phyloP scores from a whole-genome alignment of 2,113 vertebrate genomes.

The Dipodomys spectabilis region DNA sequence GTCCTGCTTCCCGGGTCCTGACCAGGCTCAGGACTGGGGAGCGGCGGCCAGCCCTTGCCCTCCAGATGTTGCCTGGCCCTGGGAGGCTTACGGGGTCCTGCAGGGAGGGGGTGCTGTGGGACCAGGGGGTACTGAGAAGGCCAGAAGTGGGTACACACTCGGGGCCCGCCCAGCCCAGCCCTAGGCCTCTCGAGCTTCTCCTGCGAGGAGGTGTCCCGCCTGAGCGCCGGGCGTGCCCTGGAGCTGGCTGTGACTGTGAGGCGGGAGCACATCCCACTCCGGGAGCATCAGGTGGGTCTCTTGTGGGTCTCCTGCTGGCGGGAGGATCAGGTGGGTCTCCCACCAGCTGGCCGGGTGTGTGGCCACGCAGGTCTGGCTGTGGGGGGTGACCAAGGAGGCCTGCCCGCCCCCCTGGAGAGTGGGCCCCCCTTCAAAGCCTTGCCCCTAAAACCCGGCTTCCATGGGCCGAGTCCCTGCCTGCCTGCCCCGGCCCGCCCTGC shows the following conservation, averaged over 20 bases:
- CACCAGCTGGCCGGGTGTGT: neutral
- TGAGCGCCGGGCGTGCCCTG: constrained; percentile 40
- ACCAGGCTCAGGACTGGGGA: neutral
- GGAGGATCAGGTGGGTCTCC: too few species aligned
- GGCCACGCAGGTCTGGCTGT: too few species aligned
- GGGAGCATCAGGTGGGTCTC: constrained; percentile 79
- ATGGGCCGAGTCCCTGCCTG: neutral
- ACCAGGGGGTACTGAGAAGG: neutral
- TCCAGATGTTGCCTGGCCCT: neutral
- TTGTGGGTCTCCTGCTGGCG: constrained; percentile 27
- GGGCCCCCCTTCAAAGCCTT: neutral
- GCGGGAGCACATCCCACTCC: constrained; percentile 69
- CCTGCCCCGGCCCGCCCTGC: neutral
- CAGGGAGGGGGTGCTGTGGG: neutral
- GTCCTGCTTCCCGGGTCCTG: too few species aligned
- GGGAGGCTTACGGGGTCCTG: neutral
- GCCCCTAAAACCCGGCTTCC: neutral
- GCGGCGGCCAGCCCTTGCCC: neutral
- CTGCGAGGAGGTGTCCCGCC: constrained; percentile 23
- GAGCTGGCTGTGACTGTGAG: constrained; percentile 78
- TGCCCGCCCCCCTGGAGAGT: neutral
- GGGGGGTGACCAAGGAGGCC: neutral
- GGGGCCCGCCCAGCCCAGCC: constrained; percentile 71
- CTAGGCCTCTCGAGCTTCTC: constrained; percentile 79
- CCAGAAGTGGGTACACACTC: neutral